Evolutionary conservation across 2,113 vertebrate genomes (phyloP).

Genomic region (Ochotona curzoniae): DNA sequence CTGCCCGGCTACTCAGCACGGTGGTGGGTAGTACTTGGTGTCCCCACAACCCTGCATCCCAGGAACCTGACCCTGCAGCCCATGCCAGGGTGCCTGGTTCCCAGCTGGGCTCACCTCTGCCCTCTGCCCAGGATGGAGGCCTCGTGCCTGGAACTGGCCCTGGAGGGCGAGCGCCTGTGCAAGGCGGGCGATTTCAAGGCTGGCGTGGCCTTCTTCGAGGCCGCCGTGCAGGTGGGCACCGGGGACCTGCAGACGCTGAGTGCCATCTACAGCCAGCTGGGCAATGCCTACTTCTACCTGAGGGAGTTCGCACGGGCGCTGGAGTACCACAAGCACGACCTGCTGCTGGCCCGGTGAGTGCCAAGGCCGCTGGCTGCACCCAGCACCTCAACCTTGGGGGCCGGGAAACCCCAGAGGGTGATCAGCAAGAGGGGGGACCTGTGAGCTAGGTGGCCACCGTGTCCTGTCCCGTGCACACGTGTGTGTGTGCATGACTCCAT

Average conservation of each 20-base stretch:
- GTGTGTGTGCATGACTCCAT: too few relatives aligned
- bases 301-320: conserved; percentile 96
- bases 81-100: too few relatives aligned
- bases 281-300: conserved; percentile 98
- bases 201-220: conserved; percentile 95
- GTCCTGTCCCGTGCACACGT: neutral
- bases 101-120: neutral
- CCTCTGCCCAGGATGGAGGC: conserved; percentile 93
- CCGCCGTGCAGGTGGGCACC: conserved; percentile 96
- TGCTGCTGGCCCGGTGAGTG: conserved; percentile 95
- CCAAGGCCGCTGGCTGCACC: too few relatives aligned
- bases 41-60: too few relatives aligned
- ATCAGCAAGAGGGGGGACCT: neutral
- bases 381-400: too few relatives aligned
- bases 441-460: too few relatives aligned
- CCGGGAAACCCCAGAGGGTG: too few relatives aligned
- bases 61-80: too few relatives aligned
- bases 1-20: too few relatives aligned
- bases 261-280: conserved; percentile 99
- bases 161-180: conserved; percentile 97
- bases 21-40: too few relatives aligned
- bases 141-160: conserved; percentile 95
- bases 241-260: conserved; percentile 98
- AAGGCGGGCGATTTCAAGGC: conserved; percentile 97
- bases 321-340: conserved; percentile 96